phyloP scores from a whole-genome alignment of 1,140 invertebrate genomes.

The Neelides sp. region DNA sequence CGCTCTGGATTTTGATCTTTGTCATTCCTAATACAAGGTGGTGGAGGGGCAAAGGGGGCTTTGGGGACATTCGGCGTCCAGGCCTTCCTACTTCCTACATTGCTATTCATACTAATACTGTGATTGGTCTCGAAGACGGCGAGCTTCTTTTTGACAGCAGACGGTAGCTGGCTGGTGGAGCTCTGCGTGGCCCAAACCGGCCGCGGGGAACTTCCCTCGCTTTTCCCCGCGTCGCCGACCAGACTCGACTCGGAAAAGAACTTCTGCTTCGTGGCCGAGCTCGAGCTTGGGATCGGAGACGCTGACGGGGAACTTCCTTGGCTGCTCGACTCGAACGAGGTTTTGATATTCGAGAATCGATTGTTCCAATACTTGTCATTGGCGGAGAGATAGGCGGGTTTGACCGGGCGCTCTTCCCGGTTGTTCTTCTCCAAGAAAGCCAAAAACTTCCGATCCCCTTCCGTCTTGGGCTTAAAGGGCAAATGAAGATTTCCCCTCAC shows the following conservation, averaged over 20 bases:
- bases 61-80: no score
- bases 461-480: conserved; percentile 62
- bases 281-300: conserved; percentile 17
- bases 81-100: no score
- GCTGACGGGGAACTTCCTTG: conserved; percentile 25
- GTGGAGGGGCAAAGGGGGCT: no score
- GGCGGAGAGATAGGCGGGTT: conserved; percentile 33
- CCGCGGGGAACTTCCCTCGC: no score
- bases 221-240: neutral
- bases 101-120: no score
- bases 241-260: neutral
- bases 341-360: conserved; percentile 70
- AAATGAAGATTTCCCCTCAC: conserved; percentile 39
- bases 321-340: conserved; percentile 51
- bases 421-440: conserved; percentile 63
- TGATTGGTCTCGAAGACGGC: conserved; percentile 1
- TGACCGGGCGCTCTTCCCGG: conserved; percentile 18
- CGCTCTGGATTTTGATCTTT: no score
- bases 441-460: conserved; percentile 69
- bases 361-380: conserved; percentile 54
- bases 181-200: no score
- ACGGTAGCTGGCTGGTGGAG: neutral
- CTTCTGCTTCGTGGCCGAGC: neutral
- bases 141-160: neutral
- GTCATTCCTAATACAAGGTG: no score